Evolutionary conservation across 2,797 vertebrate genomes (phyloP).

Genomic region (Xerus rutilus): DNA sequence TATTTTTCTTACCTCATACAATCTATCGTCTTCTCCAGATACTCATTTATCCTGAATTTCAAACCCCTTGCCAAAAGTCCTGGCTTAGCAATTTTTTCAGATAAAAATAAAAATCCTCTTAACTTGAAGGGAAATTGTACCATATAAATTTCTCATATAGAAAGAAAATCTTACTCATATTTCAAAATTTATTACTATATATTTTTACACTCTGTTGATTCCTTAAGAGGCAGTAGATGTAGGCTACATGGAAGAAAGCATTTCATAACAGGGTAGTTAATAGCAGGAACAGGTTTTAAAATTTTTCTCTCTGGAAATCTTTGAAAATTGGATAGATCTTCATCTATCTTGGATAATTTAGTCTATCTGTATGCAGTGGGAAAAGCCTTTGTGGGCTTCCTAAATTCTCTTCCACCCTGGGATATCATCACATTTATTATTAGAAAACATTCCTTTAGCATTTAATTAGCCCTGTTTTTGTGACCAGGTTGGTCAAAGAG

Average conservation of each 20-base stretch:
- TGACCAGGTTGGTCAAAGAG: neutral
- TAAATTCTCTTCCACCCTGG: constrained; percentile 5
- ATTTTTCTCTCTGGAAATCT: constrained; percentile 64
- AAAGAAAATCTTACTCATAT: constrained; percentile 72
- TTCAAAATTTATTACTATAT: constrained; percentile 64
- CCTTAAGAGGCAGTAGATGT: constrained; percentile 58
- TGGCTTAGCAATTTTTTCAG: constrained; percentile 72
- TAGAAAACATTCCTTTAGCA: neutral
- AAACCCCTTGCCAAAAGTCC: constrained; percentile 72
- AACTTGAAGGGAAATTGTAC: constrained; percentile 63
- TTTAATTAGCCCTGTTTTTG: constrained; percentile 42
- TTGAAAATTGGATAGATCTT: constrained; percentile 47
- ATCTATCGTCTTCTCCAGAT: constrained; percentile 60
- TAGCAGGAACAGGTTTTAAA: constrained; percentile 49
- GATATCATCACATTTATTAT: neutral
- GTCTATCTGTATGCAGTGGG: neutral
- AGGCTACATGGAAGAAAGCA: constrained; percentile 40
- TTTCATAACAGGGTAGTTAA: constrained; percentile 65
- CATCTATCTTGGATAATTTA: constrained; percentile 49
- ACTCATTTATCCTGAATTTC: constrained; percentile 73
- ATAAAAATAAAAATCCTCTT: constrained; percentile 80
- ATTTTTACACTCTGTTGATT: constrained; percentile 71
- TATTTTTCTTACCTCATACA: constrained; percentile 62
- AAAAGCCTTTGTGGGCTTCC: neutral
- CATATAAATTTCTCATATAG: constrained; percentile 72